Conservation (phyloP, 2,797 vertebrate species). For the Anas bernieri region DNA sequence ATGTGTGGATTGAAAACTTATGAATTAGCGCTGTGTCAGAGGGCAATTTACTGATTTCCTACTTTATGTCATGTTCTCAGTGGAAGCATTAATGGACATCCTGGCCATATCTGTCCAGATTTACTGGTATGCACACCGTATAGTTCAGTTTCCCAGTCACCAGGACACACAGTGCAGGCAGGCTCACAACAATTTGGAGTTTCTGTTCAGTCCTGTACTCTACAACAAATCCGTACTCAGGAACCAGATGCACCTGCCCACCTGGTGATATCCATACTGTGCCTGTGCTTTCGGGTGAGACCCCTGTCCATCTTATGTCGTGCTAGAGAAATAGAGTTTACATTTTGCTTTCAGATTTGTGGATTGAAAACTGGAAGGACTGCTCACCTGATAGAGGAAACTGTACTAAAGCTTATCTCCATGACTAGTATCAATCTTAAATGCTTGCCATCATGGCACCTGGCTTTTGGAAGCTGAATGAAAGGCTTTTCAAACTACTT, state of each 20-base stretch:
- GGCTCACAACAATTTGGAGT: not conserved
- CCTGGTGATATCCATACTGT: not conserved
- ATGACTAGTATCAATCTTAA: not conserved
- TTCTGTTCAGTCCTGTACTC: not conserved
- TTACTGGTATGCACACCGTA: not conserved
- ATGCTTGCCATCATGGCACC: not conserved
- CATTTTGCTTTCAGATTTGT: not conserved
- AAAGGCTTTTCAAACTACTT: not conserved
- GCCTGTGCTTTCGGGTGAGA: not conserved
- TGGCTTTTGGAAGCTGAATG: not conserved
- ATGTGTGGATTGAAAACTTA: constrained; percentile 19
- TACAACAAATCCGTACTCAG: not conserved
- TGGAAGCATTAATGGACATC: constrained; percentile 2
- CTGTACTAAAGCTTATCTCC: not conserved
- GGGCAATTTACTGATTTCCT: constrained; percentile 15
- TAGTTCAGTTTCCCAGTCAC: not conserved
- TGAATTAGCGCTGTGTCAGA: constrained; percentile 6
- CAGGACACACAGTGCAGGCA: not conserved
- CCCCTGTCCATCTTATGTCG: not conserved
- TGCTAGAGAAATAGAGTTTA: not conserved
- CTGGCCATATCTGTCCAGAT: not conserved
- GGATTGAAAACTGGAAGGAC: not conserved
- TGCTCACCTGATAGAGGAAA: not conserved
- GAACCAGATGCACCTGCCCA: not conserved
- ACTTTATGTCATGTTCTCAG: not conserved